phyloP scores from a whole-genome alignment of 2,888 invertebrate species.

The Melikaiella ostensackeni region DNA sequence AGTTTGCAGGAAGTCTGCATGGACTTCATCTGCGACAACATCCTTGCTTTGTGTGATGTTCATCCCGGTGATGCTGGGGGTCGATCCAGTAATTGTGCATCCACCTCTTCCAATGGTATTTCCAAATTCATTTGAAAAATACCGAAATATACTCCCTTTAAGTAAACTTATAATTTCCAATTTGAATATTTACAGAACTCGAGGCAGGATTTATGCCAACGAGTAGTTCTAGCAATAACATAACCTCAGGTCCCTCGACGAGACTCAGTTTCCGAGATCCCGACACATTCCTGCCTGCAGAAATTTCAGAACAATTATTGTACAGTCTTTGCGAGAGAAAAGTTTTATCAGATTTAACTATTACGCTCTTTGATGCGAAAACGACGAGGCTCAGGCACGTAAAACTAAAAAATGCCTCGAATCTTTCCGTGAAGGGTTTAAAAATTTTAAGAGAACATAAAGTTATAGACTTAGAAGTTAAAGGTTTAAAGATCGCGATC shows the following conservation, averaged over 20 bases:
- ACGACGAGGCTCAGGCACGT: conserved; percentile 81
- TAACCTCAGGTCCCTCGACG: conserved; percentile 59
- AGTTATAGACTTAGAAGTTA: conserved; percentile 81
- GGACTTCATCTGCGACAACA: conserved; percentile 82
- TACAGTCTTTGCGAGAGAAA: conserved; percentile 80
- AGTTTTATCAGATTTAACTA: conserved; percentile 80
- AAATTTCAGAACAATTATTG: conserved; percentile 81
- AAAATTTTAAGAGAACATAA: conserved; percentile 82
- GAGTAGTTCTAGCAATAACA: conserved; percentile 55
- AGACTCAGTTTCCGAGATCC: conserved; percentile 78
- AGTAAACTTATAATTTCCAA: no score
- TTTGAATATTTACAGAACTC: conserved; percentile 20
- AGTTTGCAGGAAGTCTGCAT: conserved; percentile 83
- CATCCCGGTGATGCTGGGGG: conserved; percentile 69
- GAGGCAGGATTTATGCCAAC: conserved; percentile 13
- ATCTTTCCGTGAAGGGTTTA: conserved; percentile 80
- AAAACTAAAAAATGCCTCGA: conserved; percentile 80
- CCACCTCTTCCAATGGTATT: conserved; percentile 53
- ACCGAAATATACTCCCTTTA: no score
- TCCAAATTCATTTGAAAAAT: not conserved
- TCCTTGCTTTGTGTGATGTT: conserved; percentile 79
- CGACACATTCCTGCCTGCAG: conserved; percentile 80
- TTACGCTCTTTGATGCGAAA: conserved; percentile 81
- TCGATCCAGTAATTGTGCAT: conserved; percentile 45
- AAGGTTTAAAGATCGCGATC: conserved; percentile 80